Evolutionary conservation across 2,113 vertebrate genomes (phyloP), one percentile per base, ranked within the genome.

Genomic region (Hoplias malabaricus): DNA sequence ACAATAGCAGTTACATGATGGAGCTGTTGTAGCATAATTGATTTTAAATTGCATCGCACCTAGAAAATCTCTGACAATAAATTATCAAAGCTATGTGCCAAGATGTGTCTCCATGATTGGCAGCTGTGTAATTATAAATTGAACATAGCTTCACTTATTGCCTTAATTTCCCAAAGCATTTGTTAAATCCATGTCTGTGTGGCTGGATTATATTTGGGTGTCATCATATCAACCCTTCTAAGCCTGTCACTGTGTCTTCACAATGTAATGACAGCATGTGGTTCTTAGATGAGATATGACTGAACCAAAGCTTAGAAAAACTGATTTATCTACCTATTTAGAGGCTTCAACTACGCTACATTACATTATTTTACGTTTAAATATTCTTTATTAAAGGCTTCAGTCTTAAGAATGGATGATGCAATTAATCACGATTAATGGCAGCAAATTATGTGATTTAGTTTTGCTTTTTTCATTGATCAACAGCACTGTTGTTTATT

Each of bases 171-270:
- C 31, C 16, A 63, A 63, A 36, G 59, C 31, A 63, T 36, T 63
- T 63, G 59, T 63, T 36, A 36, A 21, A 36, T 21, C 36, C 59
- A 63, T 63, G 57, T 61, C 57, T 61, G 57, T 33, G 14, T 33
- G 19, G 33, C 59, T 63, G 33, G n/a, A 36, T 63, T 36, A 63
- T 63, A n/a, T 63, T 63, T 63, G 31, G 19, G 59, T 63, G 59
- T 63, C 59, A 63, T 36, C 33, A 11, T 36, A 19, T 63, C 59
- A 74, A 33, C 8, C 11, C 19, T 6, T 21, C 1, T 29, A 16
- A 61, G 53, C 23, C 27, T 43, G 19, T 62, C 34, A 73, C 12
- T 40, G 23, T 27, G 23, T 12, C 33, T 19, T 63, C 16, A 36
- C 31, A 36, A 62, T 63, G 33, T 63, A 33, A 34, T 11, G n/a